Base-by-base conservation (phyloP, 64 coral and sea anemone species). In the Pachyseris speciosa region DNA sequence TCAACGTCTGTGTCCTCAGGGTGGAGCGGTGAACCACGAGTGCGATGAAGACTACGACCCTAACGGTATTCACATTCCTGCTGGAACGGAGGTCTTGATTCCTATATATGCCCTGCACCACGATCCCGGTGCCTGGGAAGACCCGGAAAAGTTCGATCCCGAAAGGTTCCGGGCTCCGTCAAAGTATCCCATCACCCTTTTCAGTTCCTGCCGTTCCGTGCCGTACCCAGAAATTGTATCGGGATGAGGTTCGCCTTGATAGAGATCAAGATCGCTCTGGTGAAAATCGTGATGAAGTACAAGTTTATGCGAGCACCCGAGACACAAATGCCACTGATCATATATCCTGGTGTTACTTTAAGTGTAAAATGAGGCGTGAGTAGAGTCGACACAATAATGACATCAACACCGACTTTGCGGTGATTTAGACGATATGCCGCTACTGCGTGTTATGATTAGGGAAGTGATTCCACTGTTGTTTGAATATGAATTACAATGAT, bases 41-140 rank as follows among this genome's bases (percentile, higher is more conserved):
- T 94, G 91, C 74, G 67, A 16, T 33, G 33, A 88, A 71, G 61
- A 74, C 33, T 94, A 44, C 72, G 67, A 59, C 2, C 27, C 81
- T 26, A 94, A 83, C 42, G 91, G 85, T 4, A 66, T 85, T 7
- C 17, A 50, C 20, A 84, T 92, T 45, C 89, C 89, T 31, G 67
- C 47, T n/a, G 89, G 89, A 4, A 88, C 69, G 19, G 85, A 79
- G 33, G 36, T 94, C 1, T 10, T 78, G 1, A 79, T 79, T 32
- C 84, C 91, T 10, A 74, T 94, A 19, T 88, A 94, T 55, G 37
- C 91, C 44, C 75, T 94, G 12, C 91, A 94, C 33, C 72, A 94
- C 37, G 84, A 94, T 20, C 91, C 91, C 4, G 84, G 71, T 12
- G 85, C 81, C 7, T 94, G 91, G 91, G 57, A 61, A 20, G 74